Evolutionary conservation across 1,140 invertebrate species (phyloP), one percentile per base, ranked within the genome.

Genomic region (Anoplophora glabripennis): DNA sequence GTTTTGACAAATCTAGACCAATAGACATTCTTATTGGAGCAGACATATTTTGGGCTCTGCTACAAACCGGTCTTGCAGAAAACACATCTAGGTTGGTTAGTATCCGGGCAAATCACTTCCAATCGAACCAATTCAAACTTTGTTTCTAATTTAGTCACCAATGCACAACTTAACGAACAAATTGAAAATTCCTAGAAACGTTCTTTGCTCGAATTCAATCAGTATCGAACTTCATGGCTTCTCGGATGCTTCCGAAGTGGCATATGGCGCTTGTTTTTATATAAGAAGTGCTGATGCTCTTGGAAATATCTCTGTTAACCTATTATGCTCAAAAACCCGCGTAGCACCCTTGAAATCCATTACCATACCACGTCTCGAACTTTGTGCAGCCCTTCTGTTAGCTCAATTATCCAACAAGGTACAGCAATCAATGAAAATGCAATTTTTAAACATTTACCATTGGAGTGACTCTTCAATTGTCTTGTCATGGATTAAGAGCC

Each of bases 251-350:
- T 66, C 64, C 3, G 53, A 69, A 37, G 52, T 40, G 14, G 71
- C 71, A 0, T 72, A 70, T 51, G 72, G 66, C n/a, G 70, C 70
- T 28, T 63, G 65, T 8, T 36, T 72, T 10, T 75, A 73, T 63
- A 28, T 73, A 11, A 48, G 66, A 51, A 60, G 59, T 1, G 44
- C 38, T 17, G 56, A 66, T 47, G 11, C 37, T 35, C 41, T 57
- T 21, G 53, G 58, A 7, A 44, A 63, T 7, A 57, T 70, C 7
- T 18, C 52, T 7, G 59, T 64, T 0, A 34, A 46, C 14, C 0
- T 73, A 12, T 3, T 74, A 1, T 69, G 61, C 17, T 57, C 68
- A 1, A 75, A 74, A 55, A 67, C 71, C 3, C 48, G 63, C 36
- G 66, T 75, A 10, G 72, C 73, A 4, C 72, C 72, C 3, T 8